These are phyloP conservation scores for Eurytoma adleriae DNA, from an alignment of 2,888 invertebrate genomes.

Conservation along the genomic window DNA sequence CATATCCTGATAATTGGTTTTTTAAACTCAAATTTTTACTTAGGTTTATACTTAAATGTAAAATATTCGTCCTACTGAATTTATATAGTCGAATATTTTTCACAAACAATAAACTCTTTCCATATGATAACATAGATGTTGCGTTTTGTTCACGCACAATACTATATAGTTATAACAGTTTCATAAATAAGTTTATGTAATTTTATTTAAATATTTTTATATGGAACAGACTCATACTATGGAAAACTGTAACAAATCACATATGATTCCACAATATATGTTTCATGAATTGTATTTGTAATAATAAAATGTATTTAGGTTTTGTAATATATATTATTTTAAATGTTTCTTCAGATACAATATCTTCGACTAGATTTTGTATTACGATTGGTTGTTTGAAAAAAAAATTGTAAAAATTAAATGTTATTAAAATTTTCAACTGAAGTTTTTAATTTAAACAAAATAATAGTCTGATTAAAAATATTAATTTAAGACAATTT, in stretches of 20 bases:
- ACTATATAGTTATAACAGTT: conserved; percentile 35
- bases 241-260: not conserved
- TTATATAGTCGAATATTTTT: not conserved
- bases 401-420: conserved; percentile 12
- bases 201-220: conserved; percentile 39
- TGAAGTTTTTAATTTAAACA: conserved; percentile 14
- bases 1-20: not conserved
- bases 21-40: conserved; percentile 11
- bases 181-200: conserved; percentile 33
- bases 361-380: conserved; percentile 10
- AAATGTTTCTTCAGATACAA: conserved; percentile 2
- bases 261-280: conserved; percentile 8
- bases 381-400: conserved; percentile 6
- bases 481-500: conserved; percentile 25
- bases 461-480: conserved; percentile 14
- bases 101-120: conserved; percentile 32
- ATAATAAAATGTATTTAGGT: not conserved
- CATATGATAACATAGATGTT: conserved; percentile 38
- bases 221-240: not conserved
- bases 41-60: not conserved
- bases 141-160: not conserved
- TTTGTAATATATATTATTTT: conserved; percentile 2
- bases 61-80: conserved; percentile 13
- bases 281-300: conserved; percentile 13
- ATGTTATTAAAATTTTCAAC: conserved; percentile 10